Conservation (phyloP, 2,888 invertebrate species). For the Calameuta idolon region DNA sequence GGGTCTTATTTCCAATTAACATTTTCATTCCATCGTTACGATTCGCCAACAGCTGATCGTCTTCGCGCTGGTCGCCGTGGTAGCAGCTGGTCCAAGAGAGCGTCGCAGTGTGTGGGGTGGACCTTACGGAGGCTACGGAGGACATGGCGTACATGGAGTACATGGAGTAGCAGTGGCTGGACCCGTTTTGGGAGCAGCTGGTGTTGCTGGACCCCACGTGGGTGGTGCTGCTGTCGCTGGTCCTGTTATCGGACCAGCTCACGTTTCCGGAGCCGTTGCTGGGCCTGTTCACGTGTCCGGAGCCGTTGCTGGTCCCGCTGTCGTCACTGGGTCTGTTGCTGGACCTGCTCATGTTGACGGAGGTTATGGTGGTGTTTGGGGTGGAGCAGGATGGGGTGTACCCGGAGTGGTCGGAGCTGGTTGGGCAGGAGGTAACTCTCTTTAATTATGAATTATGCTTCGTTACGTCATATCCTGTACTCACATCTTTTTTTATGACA, state of each 20-base stretch:
- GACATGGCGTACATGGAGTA: constrained; percentile 46
- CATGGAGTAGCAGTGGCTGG: constrained; percentile 58
- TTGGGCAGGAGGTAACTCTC: background rate
- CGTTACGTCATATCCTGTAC: background rate
- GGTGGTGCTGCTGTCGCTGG: constrained; percentile 54
- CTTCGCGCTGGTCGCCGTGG: constrained; percentile 47
- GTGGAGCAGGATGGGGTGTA: constrained; percentile 33
- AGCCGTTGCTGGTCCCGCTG: constrained; percentile 59
- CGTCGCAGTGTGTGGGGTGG: constrained; percentile 41
- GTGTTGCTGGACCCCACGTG: constrained; percentile 56
- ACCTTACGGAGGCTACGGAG: constrained; percentile 33
- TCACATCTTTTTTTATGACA: background rate
- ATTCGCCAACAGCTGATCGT: constrained; percentile 14
- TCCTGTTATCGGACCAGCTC: constrained; percentile 58
- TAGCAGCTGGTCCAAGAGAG: constrained; percentile 41
- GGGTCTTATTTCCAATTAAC: no score
- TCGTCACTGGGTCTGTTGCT: constrained; percentile 58
- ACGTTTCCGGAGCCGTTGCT: constrained; percentile 56
- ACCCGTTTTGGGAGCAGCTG: constrained; percentile 51
- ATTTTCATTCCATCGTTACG: no score
- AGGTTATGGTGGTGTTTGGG: constrained; percentile 42
- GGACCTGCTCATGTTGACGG: constrained; percentile 60
- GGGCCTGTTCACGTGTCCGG: constrained; percentile 62
- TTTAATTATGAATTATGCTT: background rate
- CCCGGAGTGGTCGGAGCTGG: background rate